Evolutionary conservation across 23 tunicate genomes (phyloP).

Genomic region (Styela plicata): DNA sequence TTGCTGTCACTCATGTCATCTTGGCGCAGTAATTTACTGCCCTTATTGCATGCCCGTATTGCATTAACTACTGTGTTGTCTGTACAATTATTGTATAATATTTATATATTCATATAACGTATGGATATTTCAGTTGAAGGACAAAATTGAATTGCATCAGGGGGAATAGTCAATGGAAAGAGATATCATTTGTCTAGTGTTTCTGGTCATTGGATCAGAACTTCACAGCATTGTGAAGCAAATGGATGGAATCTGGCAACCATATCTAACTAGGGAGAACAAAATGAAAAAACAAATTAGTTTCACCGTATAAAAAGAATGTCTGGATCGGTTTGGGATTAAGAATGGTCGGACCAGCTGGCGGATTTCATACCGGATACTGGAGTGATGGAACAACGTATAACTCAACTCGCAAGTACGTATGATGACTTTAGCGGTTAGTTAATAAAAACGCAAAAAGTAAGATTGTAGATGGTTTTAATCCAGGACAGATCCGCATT

Average conservation of each 20-base stretch:
- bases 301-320: not conserved
- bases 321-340: constrained; percentile 1
- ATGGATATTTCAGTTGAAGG: not conserved
- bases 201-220: not conserved
- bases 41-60: no score
- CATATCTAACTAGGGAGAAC: not conserved
- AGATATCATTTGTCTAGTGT: not conserved
- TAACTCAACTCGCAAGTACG: not conserved
- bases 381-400: not conserved
- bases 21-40: no score
- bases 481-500: no score
- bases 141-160: not conserved
- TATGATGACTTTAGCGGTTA: no score
- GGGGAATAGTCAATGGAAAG: not conserved
- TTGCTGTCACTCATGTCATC: no score
- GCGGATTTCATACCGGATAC: not conserved
- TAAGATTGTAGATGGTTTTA: no score
- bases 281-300: not conserved
- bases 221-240: not conserved
- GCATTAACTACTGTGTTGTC: no score
- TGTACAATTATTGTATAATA: no score
- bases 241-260: not conserved
- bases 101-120: no score
- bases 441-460: no score
- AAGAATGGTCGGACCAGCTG: not conserved